Evolutionary conservation across 1,140 invertebrate genomes (phyloP), one percentile per base, ranked within the genome.

Genomic region (Hyles euphorbiae): DNA sequence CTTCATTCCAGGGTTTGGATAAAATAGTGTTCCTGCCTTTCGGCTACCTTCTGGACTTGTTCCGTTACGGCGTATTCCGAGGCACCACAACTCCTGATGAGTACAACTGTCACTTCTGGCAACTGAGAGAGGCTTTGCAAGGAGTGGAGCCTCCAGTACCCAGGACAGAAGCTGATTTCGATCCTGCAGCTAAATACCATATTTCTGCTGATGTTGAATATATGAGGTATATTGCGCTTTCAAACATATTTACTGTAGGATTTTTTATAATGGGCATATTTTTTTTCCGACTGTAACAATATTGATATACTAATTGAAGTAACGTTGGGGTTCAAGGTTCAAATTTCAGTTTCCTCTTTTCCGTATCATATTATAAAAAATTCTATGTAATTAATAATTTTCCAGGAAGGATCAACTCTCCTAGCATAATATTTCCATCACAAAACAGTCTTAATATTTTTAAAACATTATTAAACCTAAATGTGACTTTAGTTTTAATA

Each of bases 11-110:
- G 71, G 96, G 95, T 3, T 84, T 98, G 11, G 92, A 96, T 10
- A 98, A 97, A 85, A 93, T 99, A n/a, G 94, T 94, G 0, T 96
- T 98, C 74, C 81, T 98, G 3, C 97, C 97, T 0, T 98, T 95
- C 80, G 96, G 93, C 0, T 97, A 95, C 65, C 83, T 96, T 3
- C 92, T 97, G 76, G 97, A 98, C 78, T 84, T 94, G 58, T 99
- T 95, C 92, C 90, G 97, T 22, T 98, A 96, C 94, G 92, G 94
- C 49, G 92, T 98, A 9, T 98, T 97, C 84, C 91, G 93, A 56
- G 95, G 95, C 0, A 91, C 93, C 65, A 94, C 93, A 0, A 89
- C 89, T 0, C 81, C 91, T 3, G 89, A 93, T 1, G 87, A 94
- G 6, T 96, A 95, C 76, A 97, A 97, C 70, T 94, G 93, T 60